These are phyloP conservation scores for Drosophila demipolita DNA, from an alignment of 2,888 invertebrate species.

Conservation along the genomic window DNA sequence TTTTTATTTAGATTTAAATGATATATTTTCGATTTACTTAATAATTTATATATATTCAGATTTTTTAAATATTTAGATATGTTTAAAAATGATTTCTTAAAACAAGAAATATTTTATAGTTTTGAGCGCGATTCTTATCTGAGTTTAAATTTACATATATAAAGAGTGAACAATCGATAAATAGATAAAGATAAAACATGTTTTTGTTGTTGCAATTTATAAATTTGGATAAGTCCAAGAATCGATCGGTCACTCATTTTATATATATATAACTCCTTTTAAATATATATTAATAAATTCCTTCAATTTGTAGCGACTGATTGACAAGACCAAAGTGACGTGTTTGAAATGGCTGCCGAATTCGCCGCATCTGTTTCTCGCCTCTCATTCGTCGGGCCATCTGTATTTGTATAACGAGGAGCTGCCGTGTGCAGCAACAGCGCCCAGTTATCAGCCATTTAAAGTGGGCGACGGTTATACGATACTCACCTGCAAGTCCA, in stretches of 20 bases:
- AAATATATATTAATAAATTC: not conserved
- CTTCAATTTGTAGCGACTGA: constrained; percentile 81
- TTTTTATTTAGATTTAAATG: too few species aligned
- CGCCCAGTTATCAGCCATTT: constrained; percentile 97
- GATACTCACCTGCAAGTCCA: constrained; percentile 97
- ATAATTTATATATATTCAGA: not conserved
- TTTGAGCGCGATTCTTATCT: not conserved
- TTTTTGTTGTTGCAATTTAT: not conserved
- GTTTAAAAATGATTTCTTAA: not conserved
- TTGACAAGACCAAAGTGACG: constrained; percentile 89
- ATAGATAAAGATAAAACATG: not conserved
- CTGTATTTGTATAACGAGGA: constrained; percentile 99
- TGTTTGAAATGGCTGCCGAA: constrained; percentile 99
- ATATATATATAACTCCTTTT: not conserved
- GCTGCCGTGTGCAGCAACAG: constrained; percentile 93
- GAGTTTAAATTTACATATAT: not conserved
- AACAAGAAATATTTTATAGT: not conserved
- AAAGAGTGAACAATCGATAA: not conserved
- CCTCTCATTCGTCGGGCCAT: constrained; percentile 97
- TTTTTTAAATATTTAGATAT: not conserved
- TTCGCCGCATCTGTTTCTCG: constrained; percentile 96
- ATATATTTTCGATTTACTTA: too few species aligned
- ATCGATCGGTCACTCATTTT: not conserved
- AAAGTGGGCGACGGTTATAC: constrained; percentile 97
- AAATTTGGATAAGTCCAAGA: not conserved